A percentile compares a stretch with the other conserved stretches of the same genome.
phyloP scores from a whole-genome alignment of 2,797 vertebrate genomes.

The Peromyscus aztecus region DNA sequence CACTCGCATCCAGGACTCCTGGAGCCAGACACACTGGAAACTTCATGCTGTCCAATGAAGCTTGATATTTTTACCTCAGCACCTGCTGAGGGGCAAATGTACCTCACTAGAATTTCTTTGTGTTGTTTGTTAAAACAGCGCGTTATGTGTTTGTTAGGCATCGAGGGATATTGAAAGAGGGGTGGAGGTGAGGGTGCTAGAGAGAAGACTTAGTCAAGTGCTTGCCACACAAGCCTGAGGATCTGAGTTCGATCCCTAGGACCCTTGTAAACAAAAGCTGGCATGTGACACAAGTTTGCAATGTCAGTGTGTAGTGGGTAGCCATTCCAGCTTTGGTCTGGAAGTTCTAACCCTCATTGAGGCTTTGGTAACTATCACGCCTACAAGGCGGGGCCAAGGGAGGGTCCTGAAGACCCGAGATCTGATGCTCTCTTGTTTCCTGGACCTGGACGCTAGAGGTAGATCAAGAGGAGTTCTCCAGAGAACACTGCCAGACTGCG shows the following conservation, averaged over 20 bases:
- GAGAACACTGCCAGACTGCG: too few relatives aligned
- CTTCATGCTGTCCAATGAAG: not conserved
- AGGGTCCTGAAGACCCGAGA: too few relatives aligned
- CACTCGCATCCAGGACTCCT: not conserved
- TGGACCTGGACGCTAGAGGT: too few relatives aligned
- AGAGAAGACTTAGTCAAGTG: not conserved
- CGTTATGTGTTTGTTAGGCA: not conserved
- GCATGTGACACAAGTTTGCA: not conserved
- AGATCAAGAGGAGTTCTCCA: too few relatives aligned
- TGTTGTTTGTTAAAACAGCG: not conserved
- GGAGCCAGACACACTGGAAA: not conserved
- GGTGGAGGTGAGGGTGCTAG: not conserved
- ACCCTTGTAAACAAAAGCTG: not conserved
- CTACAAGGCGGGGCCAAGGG: too few relatives aligned
- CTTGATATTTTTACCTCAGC: not conserved
- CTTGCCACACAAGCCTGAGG: not conserved
- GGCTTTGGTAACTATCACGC: too few relatives aligned
- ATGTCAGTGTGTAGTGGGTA: not conserved
- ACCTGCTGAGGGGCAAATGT: not conserved
- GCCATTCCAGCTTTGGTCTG: too few relatives aligned
- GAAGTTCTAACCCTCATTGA: too few relatives aligned
- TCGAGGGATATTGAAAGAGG: not conserved
- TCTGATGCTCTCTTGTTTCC: too few relatives aligned
- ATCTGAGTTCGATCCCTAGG: not conserved
- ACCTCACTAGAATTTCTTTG: not conserved